These are phyloP conservation scores for Nemoura dubitans DNA, from an alignment of 2,888 invertebrate species.

Conservation along the genomic window DNA sequence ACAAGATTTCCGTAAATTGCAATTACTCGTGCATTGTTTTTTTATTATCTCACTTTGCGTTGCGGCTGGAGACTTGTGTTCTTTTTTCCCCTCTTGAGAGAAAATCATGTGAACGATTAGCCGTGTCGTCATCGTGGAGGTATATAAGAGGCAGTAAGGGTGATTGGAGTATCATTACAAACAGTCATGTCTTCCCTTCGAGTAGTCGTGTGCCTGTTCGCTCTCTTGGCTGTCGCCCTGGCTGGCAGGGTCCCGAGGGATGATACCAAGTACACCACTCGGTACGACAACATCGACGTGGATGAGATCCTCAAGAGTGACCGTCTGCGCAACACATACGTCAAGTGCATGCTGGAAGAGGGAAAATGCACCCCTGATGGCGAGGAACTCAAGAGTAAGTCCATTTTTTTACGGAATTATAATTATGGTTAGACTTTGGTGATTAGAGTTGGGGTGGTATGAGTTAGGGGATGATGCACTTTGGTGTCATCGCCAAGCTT, in stretches of 20 bases:
- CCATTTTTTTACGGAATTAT: neutral
- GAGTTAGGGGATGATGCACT: too few species aligned
- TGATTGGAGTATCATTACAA: neutral
- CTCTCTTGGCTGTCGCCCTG: slow-evolving; percentile 26
- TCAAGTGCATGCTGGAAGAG: slow-evolving; percentile 74
- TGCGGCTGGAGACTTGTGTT: neutral
- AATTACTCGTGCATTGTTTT: neutral
- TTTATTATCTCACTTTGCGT: slow-evolving; percentile 1
- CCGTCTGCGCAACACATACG: slow-evolving; percentile 74
- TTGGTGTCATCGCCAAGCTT: too few species aligned
- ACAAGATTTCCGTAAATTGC: slow-evolving; percentile 16
- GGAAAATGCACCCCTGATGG: slow-evolving; percentile 65
- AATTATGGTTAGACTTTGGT: neutral
- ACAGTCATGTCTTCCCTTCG: slow-evolving; percentile 9
- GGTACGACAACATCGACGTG: slow-evolving; percentile 76
- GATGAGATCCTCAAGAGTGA: slow-evolving; percentile 74
- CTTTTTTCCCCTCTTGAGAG: neutral
- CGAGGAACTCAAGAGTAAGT: slow-evolving; percentile 59
- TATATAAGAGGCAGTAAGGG: slow-evolving; percentile 8
- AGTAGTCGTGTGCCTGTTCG: slow-evolving; percentile 25
- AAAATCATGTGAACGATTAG: neutral
- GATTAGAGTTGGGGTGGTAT: too few species aligned
- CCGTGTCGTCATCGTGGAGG: neutral
- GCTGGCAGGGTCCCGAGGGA: slow-evolving; percentile 37
- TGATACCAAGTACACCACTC: slow-evolving; percentile 62